Conservation (phyloP, 2,113 vertebrate species). For the Lichenostomus cassidix region DNA sequence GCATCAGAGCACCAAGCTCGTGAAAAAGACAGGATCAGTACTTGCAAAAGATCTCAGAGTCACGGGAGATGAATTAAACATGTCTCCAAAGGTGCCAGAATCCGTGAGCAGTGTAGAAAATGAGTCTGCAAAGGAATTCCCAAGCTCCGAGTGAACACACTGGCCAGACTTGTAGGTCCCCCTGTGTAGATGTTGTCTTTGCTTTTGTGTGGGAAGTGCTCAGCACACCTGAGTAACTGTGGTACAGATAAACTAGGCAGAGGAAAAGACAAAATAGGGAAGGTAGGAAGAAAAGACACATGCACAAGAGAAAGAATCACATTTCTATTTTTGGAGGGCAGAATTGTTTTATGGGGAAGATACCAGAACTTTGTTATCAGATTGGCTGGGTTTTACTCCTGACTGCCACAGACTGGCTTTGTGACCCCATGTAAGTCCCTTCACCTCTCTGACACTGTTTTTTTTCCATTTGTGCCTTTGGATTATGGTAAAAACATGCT, state of each 20-base stretch:
- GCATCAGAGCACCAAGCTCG: neutral
- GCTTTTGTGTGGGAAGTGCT: neutral
- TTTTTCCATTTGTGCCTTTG: neutral
- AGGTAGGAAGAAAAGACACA: neutral
- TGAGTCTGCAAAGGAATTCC: neutral
- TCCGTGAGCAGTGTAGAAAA: neutral
- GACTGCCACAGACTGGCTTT: neutral
- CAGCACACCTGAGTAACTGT: neutral
- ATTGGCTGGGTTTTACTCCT: neutral
- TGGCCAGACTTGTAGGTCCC: neutral
- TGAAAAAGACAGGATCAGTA: neutral
- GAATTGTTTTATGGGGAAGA: neutral
- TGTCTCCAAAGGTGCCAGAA: neutral
- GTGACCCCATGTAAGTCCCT: neutral
- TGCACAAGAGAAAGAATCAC: neutral
- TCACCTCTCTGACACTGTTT: neutral
- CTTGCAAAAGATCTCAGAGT: neutral
- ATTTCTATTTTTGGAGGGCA: neutral
- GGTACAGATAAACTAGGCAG: neutral
- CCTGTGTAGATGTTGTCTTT: neutral
- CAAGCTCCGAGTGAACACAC: fast-evolving
- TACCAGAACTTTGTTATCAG: neutral
- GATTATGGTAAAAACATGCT: neutral
- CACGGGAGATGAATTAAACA: slow-evolving; percentile 8
- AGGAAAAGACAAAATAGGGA: neutral